Evolutionary conservation across 2,797 vertebrate genomes (phyloP).

Genomic region (Lutjanus campechanus): DNA sequence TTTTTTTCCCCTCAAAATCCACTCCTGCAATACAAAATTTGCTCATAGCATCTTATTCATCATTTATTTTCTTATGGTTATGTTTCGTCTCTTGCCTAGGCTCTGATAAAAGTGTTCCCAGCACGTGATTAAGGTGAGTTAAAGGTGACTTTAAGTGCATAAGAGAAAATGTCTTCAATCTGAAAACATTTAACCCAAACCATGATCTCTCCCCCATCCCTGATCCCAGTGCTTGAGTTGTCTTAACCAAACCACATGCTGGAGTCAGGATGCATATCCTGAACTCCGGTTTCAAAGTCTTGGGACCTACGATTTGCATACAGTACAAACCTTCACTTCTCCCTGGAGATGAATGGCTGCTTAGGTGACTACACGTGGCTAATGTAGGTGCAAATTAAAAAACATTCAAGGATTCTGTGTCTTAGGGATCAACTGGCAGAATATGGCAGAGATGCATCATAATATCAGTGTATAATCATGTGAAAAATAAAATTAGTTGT

Average conservation of each 20-base stretch:
- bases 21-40: neutral
- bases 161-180: neutral
- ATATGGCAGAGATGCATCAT: no score
- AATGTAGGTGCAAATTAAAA: no score
- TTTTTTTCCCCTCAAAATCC: neutral
- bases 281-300: neutral
- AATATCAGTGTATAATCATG: no score
- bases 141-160: neutral
- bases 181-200: neutral
- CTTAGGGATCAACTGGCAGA: no score
- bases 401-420: no score
- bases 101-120: neutral
- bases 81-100: neutral
- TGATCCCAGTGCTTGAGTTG: neutral
- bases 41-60: neutral
- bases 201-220: neutral
- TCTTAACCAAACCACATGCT: neutral
- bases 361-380: no score
- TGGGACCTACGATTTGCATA: neutral
- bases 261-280: neutral
- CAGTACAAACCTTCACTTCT: no score
- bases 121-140: neutral
- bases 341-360: neutral
- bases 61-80: neutral
- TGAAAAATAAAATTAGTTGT: no score